These are phyloP conservation scores for Drosophila ezoana DNA, from an alignment of 2,888 invertebrate genomes.

Conservation along the genomic window DNA sequence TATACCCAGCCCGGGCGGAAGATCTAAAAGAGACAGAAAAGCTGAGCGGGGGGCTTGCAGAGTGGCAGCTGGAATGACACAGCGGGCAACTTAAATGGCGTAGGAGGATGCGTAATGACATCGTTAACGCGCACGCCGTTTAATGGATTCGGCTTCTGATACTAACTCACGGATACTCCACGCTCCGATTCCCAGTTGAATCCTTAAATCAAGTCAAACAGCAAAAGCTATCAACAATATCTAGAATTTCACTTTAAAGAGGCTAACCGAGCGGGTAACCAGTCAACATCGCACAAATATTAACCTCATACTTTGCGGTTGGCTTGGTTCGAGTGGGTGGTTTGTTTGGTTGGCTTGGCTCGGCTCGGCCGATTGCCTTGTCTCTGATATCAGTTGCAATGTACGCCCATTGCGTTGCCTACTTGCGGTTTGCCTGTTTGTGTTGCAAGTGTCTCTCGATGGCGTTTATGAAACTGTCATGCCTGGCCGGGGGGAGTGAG, in stretches of 20 bases:
- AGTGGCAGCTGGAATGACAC: conserved; percentile 18
- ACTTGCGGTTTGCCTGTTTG: conserved; percentile 59
- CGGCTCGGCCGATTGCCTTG: neutral
- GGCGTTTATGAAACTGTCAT: conserved; percentile 75
- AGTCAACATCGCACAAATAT: conserved; percentile 33
- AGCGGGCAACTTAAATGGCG: conserved; percentile 41
- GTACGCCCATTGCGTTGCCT: conserved; percentile 54
- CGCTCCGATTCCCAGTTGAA: conserved; percentile 18
- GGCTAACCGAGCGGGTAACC: conserved; percentile 1
- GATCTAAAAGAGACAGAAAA: conserved; percentile 34
- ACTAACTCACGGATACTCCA: conserved; percentile 26
- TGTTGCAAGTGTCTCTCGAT: conserved; percentile 66
- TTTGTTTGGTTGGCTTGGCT: neutral
- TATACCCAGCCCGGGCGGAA: conserved; percentile 56
- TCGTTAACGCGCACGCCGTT: conserved; percentile 72
- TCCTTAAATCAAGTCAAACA: conserved; percentile 60
- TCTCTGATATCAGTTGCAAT: conserved; percentile 63
- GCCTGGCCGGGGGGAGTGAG: conserved; percentile 26
- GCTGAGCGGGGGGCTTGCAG: conserved; percentile 87
- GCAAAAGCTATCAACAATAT: conserved; percentile 64
- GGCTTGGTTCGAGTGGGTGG: conserved; percentile 21
- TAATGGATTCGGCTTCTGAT: conserved; percentile 59
- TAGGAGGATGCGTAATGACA: conserved; percentile 89
- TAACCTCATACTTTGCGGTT: conserved; percentile 71
- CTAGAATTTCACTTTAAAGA: conserved; percentile 62